Conservation (phyloP, 2,797 vertebrate species). For the Dryobates pubescens region DNA sequence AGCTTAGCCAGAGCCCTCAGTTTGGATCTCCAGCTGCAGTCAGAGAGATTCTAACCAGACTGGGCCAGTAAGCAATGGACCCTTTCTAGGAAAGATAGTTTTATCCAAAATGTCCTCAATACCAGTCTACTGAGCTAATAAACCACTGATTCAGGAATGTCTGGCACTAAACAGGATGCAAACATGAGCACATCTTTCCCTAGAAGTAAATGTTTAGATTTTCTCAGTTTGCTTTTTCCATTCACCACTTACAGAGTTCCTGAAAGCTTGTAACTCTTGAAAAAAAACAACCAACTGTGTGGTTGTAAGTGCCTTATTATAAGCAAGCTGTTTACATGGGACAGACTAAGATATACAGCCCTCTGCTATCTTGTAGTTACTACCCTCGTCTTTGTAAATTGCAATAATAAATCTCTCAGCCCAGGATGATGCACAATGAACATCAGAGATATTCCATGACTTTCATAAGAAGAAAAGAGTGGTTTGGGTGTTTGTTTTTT, state of each 20-base stretch:
- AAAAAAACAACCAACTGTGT: neutral
- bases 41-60: neutral
- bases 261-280: neutral
- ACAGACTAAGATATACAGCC: neutral
- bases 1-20: neutral
- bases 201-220: constrained; percentile 24
- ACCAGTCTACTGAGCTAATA: neutral
- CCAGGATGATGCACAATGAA: neutral
- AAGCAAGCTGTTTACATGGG: neutral
- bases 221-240: neutral
- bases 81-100: neutral
- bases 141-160: neutral
- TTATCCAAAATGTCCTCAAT: neutral
- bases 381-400: neutral
- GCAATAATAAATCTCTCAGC: neutral
- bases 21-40: neutral
- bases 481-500: no score
- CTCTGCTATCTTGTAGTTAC: neutral
- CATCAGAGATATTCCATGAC: neutral
- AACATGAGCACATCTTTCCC: neutral
- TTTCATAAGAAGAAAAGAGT: neutral
- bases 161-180: neutral
- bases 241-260: neutral
- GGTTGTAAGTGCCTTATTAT: neutral
- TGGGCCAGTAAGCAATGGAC: neutral